Conservation (phyloP, 1,140 invertebrate species). For the Elymnias hypermnestra region DNA sequence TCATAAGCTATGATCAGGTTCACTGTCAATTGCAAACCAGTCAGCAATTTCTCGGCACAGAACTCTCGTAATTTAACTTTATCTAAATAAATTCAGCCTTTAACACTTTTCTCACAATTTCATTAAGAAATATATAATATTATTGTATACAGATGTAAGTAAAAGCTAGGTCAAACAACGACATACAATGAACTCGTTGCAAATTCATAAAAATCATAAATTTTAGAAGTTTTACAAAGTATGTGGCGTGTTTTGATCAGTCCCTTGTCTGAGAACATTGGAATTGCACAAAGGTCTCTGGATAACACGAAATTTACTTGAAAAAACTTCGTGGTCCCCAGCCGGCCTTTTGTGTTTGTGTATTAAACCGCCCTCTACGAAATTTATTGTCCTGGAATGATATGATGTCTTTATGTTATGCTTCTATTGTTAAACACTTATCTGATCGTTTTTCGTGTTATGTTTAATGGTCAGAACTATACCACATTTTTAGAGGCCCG, state of each 20-base stretch:
- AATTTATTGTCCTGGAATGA: slow-evolving; percentile 69
- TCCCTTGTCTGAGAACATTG: slow-evolving; percentile 55
- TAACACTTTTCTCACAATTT: no score
- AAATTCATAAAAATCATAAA: slow-evolving; percentile 36
- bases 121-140: no score
- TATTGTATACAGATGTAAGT: not conserved
- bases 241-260: slow-evolving; percentile 65
- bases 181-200: not conserved
- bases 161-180: not conserved
- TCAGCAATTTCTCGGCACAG: no score
- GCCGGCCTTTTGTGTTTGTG: slow-evolving; percentile 56
- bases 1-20: no score
- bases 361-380: slow-evolving; percentile 59
- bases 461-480: slow-evolving; percentile 49
- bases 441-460: slow-evolving; percentile 60
- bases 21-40: no score
- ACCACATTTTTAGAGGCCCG: slow-evolving; percentile 18
- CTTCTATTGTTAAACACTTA: slow-evolving; percentile 63
- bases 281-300: slow-evolving; percentile 40
- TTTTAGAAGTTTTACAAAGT: slow-evolving; percentile 26
- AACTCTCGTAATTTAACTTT: no score
- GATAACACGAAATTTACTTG: slow-evolving; percentile 37
- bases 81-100: no score
- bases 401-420: slow-evolving; percentile 72
- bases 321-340: slow-evolving; percentile 53